These are phyloP conservation scores for Apistogramma diplotaenia DNA, from an alignment of 2,113 vertebrate species.

Conservation along the genomic window DNA sequence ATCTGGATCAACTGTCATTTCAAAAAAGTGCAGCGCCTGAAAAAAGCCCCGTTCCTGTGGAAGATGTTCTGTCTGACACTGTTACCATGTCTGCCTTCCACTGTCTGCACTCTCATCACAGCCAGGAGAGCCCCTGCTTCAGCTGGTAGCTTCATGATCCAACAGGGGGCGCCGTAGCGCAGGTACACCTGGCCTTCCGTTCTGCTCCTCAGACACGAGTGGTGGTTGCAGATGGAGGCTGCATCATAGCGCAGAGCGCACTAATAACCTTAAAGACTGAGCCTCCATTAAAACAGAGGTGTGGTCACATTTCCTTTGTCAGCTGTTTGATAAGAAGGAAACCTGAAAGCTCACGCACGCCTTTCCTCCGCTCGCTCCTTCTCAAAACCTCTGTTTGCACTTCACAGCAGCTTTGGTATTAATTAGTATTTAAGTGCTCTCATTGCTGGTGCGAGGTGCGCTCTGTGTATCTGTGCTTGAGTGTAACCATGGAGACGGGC, in stretches of 20 bases:
- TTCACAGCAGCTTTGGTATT: background rate
- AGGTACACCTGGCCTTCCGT: background rate
- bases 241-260: background rate
- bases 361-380: background rate
- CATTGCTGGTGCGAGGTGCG: background rate
- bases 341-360: constrained; percentile 17
- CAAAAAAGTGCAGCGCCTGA: too few species aligned
- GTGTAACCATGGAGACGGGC: constrained; percentile 30
- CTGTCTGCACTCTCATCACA: too few species aligned
- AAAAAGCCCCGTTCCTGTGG: too few species aligned
- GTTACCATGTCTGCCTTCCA: too few species aligned
- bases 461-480: background rate
- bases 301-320: constrained; percentile 5
- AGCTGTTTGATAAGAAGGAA: constrained; percentile 41
- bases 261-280: background rate
- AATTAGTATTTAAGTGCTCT: background rate
- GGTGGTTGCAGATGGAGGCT: background rate
- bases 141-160: background rate
- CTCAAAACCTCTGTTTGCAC: background rate
- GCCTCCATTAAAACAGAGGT: background rate
- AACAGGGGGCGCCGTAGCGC: constrained; percentile 20
- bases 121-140: too few species aligned
- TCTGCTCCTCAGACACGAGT: background rate
- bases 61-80: too few species aligned
- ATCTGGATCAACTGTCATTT: background rate